Percentiles rank a stretch among this genome's conserved stretches.
Conservation (phyloP, 2,113 vertebrate genomes). For the Pseudorhombus dupliciocellatus region DNA sequence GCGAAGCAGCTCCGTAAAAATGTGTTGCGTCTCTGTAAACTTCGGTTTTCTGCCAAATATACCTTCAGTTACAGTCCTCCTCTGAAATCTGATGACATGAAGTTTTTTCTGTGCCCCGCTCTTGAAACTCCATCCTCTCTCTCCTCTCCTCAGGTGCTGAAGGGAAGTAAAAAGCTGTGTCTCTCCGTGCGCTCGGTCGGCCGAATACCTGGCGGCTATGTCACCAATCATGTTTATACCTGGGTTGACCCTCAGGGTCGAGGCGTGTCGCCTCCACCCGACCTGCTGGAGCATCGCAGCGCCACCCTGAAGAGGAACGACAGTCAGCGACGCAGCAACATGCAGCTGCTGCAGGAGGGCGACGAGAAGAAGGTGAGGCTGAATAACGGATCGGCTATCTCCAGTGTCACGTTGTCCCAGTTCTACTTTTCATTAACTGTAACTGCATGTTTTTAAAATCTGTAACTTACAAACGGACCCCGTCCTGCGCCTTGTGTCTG, state of each 20-base stretch:
- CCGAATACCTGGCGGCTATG: constrained; percentile 91
- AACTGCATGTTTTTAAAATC: neutral
- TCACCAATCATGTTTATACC: constrained; percentile 98
- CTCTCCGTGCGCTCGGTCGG: constrained; percentile 92
- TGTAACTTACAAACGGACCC: too few relatives aligned
- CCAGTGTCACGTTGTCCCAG: neutral
- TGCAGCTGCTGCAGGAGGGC: constrained; percentile 92
- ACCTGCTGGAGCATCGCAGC: constrained; percentile 85
- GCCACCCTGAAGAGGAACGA: constrained; percentile 81
- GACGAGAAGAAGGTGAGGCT: constrained; percentile 94
- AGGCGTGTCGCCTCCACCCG: constrained; percentile 88
- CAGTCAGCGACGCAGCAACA: constrained; percentile 87
- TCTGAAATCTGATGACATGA: neutral
- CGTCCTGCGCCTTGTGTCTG: too few relatives aligned
- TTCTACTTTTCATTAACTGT: neutral
- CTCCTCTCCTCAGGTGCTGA: constrained; percentile 85
- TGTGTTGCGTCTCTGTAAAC: constrained; percentile 17
- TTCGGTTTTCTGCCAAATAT: constrained; percentile 15
- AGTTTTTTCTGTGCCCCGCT: neutral
- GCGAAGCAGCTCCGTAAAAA: too few relatives aligned
- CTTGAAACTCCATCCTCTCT: neutral
- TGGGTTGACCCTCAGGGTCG: constrained; percentile 97
- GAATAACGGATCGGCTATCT: neutral
- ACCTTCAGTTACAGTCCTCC: too few relatives aligned
- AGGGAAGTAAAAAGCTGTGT: constrained; percentile 94